Base-by-base conservation (phyloP, 2,113 vertebrate genomes). In the Lagopus leucura region DNA sequence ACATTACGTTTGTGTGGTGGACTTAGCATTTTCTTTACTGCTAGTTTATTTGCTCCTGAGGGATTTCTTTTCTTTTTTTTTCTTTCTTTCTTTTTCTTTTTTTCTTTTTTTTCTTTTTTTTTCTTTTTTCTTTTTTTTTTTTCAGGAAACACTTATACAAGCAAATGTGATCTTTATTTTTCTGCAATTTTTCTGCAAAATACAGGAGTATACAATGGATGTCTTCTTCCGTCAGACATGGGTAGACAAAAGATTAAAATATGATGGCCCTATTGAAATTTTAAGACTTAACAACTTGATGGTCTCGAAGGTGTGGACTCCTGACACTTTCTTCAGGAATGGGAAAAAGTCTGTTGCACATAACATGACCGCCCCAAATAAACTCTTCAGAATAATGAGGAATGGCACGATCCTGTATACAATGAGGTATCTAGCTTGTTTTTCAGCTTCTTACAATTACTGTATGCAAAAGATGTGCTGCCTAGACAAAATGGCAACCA, bases 221-320 rank as follows among this genome's bases (percentile, higher is more conserved):
- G 99, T 99, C 88, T 99, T 99, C 97, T 99, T 99, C 95, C 98
- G 99, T 34, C 99, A 99, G 97, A 99, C 99, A 4, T 99, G 99
- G 99, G 99, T 99, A 82, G 99, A 99, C 97, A 98, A 98, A 91
- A 98, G 99, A 87, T 95, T 99, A 86, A 98, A 97, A 95, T 99
- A 99, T 34, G 99, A 99, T 50, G 99, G 99, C 5, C 99, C 99
- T 1, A 98, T 99, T 88, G 99, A 99, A 98, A 99, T 99, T 96
- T 96, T 99, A 88, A 98, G 99, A 85, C 97, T 99, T 75, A 99
- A 99, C 96, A 99, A 99, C 97, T 97, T 99, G 97, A 99, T 99
- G 99, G 99, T 99, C 96, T 99, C 98, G 1, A 99, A 99, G 96
- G 99, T 99, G 54, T 99, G 99, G 99, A 99, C 99, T n/a, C 99